These are phyloP conservation scores for Sinocyclocheilus rhinocerous DNA, from an alignment of 2,113 vertebrate species.

Conservation along the genomic window DNA sequence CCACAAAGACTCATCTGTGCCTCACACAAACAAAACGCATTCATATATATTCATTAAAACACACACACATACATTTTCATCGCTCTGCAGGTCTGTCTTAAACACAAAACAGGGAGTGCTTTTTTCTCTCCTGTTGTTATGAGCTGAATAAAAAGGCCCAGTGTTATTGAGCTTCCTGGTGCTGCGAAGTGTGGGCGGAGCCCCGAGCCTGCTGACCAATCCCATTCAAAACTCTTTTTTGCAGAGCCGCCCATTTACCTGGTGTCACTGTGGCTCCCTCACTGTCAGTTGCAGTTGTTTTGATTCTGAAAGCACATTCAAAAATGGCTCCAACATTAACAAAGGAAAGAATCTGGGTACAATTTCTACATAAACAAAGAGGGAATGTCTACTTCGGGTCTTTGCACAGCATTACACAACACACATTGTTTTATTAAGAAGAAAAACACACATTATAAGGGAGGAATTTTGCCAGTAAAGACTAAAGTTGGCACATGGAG, in stretches of 20 bases:
- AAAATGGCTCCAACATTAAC: slow-evolving; percentile 1
- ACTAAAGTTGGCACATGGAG: slow-evolving; percentile 5
- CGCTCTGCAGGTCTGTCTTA: background rate
- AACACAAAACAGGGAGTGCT: slow-evolving; percentile 27
- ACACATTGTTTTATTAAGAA: slow-evolving; percentile 19
- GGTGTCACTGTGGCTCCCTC: background rate
- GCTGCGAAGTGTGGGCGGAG: slow-evolving; percentile 62
- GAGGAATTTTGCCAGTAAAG: background rate
- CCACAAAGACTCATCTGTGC: slow-evolving; percentile 29
- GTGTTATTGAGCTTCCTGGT: slow-evolving; percentile 75
- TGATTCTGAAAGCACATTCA: background rate
- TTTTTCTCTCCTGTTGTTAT: slow-evolving; percentile 39
- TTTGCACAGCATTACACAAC: background rate
- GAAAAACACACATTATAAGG: slow-evolving; percentile 6
- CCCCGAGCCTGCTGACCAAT: slow-evolving; percentile 39
- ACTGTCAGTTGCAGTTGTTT: slow-evolving; percentile 4
- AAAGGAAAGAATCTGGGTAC: slow-evolving; percentile 17
- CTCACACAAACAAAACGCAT: slow-evolving; percentile 21
- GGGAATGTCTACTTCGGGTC: slow-evolving; percentile 9
- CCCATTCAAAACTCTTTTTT: background rate
- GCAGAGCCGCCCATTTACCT: slow-evolving; percentile 4
- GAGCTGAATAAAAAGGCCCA: slow-evolving; percentile 71
- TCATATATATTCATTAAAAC: slow-evolving; percentile 1
- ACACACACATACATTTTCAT: background rate
- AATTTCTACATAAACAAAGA: slow-evolving; percentile 2